Evolutionary conservation across 2,888 invertebrate species (phyloP).

Genomic region (Eledona agricola): DNA sequence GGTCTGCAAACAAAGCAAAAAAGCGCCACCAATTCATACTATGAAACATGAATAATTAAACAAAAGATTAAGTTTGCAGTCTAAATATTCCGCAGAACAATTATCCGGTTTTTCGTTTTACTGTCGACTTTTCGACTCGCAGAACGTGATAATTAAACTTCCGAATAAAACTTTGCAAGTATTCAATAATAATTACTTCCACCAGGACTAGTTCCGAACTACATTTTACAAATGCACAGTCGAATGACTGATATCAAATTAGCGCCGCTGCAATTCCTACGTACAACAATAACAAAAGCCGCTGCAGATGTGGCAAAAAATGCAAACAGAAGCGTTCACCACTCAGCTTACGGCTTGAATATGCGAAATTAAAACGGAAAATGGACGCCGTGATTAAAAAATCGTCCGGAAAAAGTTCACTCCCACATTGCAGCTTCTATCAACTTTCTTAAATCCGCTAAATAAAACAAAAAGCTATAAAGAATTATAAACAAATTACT

Average conservation of each 20-base stretch:
- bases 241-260: conserved; percentile 17
- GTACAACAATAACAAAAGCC: conserved; percentile 4
- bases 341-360: conserved; percentile 9
- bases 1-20: conserved; percentile 29
- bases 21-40: conserved; percentile 11
- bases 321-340: conserved; percentile 2
- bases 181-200: conserved; percentile 19
- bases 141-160: conserved; percentile 9
- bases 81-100: conserved; percentile 9
- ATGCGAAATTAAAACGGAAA: conserved; percentile 18
- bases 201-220: conserved; percentile 2
- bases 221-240: conserved; percentile 10
- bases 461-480: too few relatives aligned
- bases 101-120: conserved; percentile 17
- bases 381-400: conserved; percentile 9
- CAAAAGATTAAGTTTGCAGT: conserved; percentile 17
- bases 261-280: conserved; percentile 4
- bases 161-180: conserved; percentile 9
- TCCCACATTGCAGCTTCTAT: background rate
- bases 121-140: conserved; percentile 1
- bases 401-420: too few relatives aligned
- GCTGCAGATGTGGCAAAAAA: conserved; percentile 9
- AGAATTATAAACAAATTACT: too few relatives aligned
- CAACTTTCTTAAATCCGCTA: too few relatives aligned
- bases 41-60: conserved; percentile 27